Base-by-base conservation (phyloP, 2,888 invertebrate genomes). In the Napeogenes sylphis region DNA sequence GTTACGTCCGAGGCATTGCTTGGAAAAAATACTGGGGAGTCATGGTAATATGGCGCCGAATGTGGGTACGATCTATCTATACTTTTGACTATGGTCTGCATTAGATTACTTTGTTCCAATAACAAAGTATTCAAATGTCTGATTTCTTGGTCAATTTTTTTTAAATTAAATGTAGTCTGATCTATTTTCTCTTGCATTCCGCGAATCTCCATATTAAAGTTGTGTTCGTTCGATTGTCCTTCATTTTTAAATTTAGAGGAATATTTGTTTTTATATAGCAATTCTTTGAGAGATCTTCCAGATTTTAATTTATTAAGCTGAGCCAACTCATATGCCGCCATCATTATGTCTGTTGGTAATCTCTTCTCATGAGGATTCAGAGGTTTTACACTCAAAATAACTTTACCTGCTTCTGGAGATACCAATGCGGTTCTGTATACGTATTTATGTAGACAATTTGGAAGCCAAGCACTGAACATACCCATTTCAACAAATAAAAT, bases 401-500 rank as follows among this genome's bases (percentile, higher is more conserved):
- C 96, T 70, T 96, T 92, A 45, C 96, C 94, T 0, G 95, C 95
- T 73, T 95, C 95, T 0, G 96, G 96, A 0, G 96, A 94, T 0
- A 96, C 94, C 38, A 96, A 79, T 0, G 96, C 95, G 0, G 95
- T 95, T 90, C 95, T 94, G 72, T 95, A 94, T 1, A 96, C 86
- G 45, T 95, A 86, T 81, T 94, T 95, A 66, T 94, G 91, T 13
- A 96, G 79, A 79, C 94, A 94, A 67, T 93, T 92, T 0, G 96
- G 96, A 30, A 96, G 81, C 82, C 94, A 93, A 0, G 95, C 94
- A 73, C 95, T 94, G 70, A 96, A 96, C 71, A 96, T 84, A 0
- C 96, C 96, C 73, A 95, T 92, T 81, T 96, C 96, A 65, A 96
- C 94, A 75, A 96, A 96, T 32, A 95, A 93, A 64, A 96, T 96